Percentiles rank a stretch among this genome's conserved stretches.
These are phyloP conservation scores for Zeugodacus cucurbitae DNA, from an alignment of 1,140 invertebrate species.

Conservation along the genomic window DNA sequence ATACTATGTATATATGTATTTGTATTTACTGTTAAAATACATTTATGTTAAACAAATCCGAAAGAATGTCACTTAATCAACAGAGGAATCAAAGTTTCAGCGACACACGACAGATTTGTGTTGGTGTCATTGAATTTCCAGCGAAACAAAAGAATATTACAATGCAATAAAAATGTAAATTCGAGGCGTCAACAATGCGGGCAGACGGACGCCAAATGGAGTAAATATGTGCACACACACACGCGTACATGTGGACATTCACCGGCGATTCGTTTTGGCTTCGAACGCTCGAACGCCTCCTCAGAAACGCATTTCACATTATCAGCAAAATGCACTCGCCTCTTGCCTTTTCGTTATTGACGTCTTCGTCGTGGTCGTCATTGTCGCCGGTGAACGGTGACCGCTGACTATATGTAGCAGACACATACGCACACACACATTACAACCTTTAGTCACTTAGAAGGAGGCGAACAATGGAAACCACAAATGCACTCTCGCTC, in stretches of 20 bases:
- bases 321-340: slow-evolving; percentile 31
- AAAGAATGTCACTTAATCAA: slow-evolving; percentile 7
- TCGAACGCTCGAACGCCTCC: slow-evolving; percentile 7
- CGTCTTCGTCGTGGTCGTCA: slow-evolving; percentile 18
- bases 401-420: background rate
- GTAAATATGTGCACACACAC: background rate
- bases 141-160: slow-evolving; percentile 20
- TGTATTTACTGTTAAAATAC: background rate
- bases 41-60: background rate
- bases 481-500: slow-evolving; percentile 33
- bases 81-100: background rate
- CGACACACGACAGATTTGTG: background rate
- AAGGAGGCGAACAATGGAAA: slow-evolving; percentile 27
- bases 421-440: background rate
- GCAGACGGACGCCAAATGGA: slow-evolving; percentile 19
- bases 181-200: slow-evolving; percentile 13
- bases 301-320: slow-evolving; percentile 30
- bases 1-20: too few relatives aligned
- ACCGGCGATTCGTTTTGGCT: background rate
- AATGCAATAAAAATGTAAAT: slow-evolving; percentile 14
- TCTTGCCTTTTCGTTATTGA: slow-evolving; percentile 12
- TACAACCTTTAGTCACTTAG: background rate
- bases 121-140: background rate
- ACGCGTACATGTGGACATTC: background rate
- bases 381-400: slow-evolving; percentile 10